Conservation (phyloP, 2,113 vertebrate species). For the Pagrus major region DNA sequence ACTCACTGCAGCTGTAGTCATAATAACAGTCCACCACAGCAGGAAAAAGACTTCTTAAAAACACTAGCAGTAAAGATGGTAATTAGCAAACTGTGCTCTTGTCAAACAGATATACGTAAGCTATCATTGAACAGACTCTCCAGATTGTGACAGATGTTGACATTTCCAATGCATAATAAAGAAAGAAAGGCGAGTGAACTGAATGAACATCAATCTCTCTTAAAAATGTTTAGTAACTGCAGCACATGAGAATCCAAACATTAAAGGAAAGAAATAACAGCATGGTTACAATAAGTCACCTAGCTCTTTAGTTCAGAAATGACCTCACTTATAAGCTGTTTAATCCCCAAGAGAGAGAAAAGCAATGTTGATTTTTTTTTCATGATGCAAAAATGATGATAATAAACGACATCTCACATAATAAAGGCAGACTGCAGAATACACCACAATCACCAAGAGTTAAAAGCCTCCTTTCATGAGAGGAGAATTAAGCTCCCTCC, state of each 20-base stretch:
- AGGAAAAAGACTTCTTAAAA: not conserved
- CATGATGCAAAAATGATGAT: not conserved
- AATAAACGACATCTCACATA: not conserved
- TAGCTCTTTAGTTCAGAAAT: not conserved
- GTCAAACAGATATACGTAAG: not conserved
- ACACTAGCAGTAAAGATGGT: not conserved
- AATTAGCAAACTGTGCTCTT: not conserved
- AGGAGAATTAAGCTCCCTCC: not conserved
- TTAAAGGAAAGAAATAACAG: not conserved
- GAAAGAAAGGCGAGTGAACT: not conserved
- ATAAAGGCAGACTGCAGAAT: not conserved
- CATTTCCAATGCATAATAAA: not conserved
- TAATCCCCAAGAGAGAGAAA: not conserved
- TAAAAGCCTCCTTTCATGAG: slow-evolving; percentile 19
- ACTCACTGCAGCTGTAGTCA: not conserved
- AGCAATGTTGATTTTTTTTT: not conserved
- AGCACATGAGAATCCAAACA: not conserved
- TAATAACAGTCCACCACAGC: not conserved
- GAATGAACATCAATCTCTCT: not conserved
- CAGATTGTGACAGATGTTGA: not conserved
- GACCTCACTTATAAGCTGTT: not conserved
- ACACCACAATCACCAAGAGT: not conserved
- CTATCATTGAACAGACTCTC: not conserved
- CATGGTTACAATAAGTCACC: no score
- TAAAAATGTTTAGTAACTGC: not conserved